phyloP scores from a whole-genome alignment of 2,113 vertebrate species.

The Caranx ignobilis region DNA sequence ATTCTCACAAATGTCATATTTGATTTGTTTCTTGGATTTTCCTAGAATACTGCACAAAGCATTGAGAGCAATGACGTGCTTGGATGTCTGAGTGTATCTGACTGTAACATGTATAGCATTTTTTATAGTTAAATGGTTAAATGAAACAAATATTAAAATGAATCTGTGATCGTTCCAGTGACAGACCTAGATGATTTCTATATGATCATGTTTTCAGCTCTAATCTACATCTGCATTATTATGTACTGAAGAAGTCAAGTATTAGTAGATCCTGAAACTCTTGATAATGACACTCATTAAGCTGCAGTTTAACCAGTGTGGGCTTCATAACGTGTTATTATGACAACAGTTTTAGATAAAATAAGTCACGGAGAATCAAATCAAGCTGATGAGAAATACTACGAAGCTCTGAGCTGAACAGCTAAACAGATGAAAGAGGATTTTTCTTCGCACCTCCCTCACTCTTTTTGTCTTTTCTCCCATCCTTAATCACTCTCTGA shows the following conservation, averaged over 20 bases:
- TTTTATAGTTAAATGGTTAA: no score
- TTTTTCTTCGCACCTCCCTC: neutral
- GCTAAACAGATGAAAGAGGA: no score
- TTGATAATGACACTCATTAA: neutral
- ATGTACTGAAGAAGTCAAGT: neutral
- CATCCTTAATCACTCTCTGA: neutral
- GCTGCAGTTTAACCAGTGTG: neutral
- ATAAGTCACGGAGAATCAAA: neutral
- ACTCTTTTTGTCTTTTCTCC: neutral
- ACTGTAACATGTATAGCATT: neutral
- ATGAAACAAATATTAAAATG: no score
- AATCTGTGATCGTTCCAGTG: neutral
- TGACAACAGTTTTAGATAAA: neutral
- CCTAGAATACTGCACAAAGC: neutral
- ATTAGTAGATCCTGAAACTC: neutral
- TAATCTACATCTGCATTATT: neutral
- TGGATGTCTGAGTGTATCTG: neutral
- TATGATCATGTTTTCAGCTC: neutral
- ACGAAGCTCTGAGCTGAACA: neutral
- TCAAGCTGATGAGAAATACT: neutral
- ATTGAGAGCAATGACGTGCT: neutral
- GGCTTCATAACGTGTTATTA: neutral
- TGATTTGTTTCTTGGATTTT: slow-evolving; percentile 13
- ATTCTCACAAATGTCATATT: neutral
- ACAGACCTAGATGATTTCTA: neutral